Evolutionary conservation across 2,113 vertebrate genomes (phyloP).

Genomic region (Bujurquina vittata): DNA sequence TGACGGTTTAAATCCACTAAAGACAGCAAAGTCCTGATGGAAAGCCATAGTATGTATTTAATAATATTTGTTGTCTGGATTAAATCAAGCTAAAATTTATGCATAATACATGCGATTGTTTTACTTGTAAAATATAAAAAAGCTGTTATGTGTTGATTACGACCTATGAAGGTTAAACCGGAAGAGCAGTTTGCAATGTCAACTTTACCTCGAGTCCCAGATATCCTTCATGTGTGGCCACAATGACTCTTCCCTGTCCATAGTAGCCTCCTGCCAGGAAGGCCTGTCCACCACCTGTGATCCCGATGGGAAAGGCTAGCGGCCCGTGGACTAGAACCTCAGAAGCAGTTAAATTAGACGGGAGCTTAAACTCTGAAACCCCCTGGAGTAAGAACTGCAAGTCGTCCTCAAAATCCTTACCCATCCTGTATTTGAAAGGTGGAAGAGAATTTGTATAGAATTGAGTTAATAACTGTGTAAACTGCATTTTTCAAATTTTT

Average conservation of each 20-base stretch:
- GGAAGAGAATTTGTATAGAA: neutral
- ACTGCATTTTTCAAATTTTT: rapidly evolving
- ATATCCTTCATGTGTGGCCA: slow-evolving; percentile 72
- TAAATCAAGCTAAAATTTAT: neutral
- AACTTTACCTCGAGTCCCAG: slow-evolving; percentile 55
- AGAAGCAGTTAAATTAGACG: slow-evolving; percentile 32
- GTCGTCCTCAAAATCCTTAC: slow-evolving; percentile 79
- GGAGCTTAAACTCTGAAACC: slow-evolving; percentile 75
- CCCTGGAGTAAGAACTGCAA: slow-evolving; percentile 74
- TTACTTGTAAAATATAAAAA: rapidly evolving
- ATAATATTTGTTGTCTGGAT: neutral
- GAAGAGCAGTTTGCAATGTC: neutral
- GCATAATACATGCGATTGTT: neutral
- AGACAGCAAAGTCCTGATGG: neutral
- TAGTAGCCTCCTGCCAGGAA: slow-evolving; percentile 81
- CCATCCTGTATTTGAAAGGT: slow-evolving; percentile 53
- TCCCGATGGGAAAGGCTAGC: slow-evolving; percentile 78
- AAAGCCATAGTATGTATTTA: neutral
- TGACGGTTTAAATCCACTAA: neutral
- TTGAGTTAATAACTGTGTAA: neutral
- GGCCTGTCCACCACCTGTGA: slow-evolving; percentile 24
- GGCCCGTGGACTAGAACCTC: slow-evolving; percentile 79
- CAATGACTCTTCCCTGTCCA: slow-evolving; percentile 79
- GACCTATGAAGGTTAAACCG: neutral
- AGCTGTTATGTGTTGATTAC: neutral